A percentile compares a stretch with the other conserved stretches of the same genome.
Evolutionary conservation across 1,140 invertebrate genomes (phyloP).

Genomic region (Aphaenogaster ashmeadi): DNA sequence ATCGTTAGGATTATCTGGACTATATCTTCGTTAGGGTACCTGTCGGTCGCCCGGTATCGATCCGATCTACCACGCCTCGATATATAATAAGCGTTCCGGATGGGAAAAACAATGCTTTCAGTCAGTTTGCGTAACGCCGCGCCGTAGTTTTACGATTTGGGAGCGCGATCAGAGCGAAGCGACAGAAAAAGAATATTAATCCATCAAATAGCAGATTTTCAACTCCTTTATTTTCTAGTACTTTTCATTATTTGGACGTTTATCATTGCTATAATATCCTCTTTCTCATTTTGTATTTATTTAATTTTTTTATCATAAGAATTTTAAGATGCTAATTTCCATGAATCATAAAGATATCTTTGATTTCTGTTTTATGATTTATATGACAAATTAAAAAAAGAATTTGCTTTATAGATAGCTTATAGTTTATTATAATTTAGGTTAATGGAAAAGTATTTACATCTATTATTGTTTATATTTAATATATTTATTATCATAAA

Average conservation of each 20-base stretch:
- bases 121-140: conserved; percentile 55
- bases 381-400: neutral
- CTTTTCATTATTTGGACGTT: neutral
- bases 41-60: conserved; percentile 52
- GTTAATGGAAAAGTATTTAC: neutral
- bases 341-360: neutral
- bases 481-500: neutral
- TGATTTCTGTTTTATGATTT: neutral
- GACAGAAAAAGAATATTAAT: neutral
- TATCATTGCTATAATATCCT: neutral
- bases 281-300: conserved; percentile 11
- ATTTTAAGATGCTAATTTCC: neutral
- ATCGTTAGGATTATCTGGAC: conserved; percentile 56
- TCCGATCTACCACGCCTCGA: conserved; percentile 61
- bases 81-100: conserved; percentile 62
- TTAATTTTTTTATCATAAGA: neutral
- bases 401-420: neutral
- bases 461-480: neutral
- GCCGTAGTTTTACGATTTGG: conserved; percentile 47
- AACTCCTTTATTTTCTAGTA: neutral
- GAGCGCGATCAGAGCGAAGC: neutral
- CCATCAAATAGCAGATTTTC: neutral
- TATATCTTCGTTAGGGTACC: conserved; percentile 58
- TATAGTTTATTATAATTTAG: neutral
- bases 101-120: conserved; percentile 67